Percentiles rank a stretch among this genome's conserved stretches.
phyloP scores from a whole-genome alignment of 1,140 invertebrate species.

The Apis dorsata region DNA sequence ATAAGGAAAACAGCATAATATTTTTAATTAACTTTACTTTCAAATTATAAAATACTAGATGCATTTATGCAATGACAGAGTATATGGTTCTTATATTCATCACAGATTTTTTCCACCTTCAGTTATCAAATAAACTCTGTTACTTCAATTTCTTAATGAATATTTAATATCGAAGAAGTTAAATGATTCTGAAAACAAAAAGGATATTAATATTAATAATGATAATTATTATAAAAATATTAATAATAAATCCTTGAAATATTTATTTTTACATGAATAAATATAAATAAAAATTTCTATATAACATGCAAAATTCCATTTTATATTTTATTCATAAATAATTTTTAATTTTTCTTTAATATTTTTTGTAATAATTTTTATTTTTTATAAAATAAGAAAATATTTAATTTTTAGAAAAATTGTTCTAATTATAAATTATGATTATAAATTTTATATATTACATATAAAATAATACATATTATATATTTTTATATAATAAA shows the following conservation, averaged over 20 bases:
- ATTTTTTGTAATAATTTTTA: not conserved
- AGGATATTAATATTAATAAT: conserved; percentile 14
- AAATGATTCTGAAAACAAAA: conserved; percentile 61
- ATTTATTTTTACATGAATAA: not conserved
- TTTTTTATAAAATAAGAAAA: not conserved
- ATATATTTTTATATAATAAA: not conserved
- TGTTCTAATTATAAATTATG: not conserved
- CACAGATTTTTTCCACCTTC: conserved; percentile 35
- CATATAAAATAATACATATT: not conserved
- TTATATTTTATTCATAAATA: not conserved
- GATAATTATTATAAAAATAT: not conserved
- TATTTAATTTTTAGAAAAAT: not conserved
- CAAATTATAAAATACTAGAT: conserved; percentile 54
- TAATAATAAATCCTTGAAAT: not conserved
- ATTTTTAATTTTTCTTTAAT: not conserved
- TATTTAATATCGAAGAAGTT: conserved; percentile 50
- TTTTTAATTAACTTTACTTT: conserved; percentile 29
- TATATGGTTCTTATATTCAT: conserved; percentile 41
- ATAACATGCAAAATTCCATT: not conserved
- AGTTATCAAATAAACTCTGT: conserved; percentile 28
- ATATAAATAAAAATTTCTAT: not conserved
- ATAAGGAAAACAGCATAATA: conserved; percentile 30
- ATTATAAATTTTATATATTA: not conserved
- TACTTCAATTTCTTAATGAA: conserved; percentile 42
- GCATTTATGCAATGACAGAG: conserved; percentile 48